Percentiles rank a stretch among this genome's conserved stretches.
Conservation (phyloP, 2,797 vertebrate genomes). For the Onychomys arenicola region DNA sequence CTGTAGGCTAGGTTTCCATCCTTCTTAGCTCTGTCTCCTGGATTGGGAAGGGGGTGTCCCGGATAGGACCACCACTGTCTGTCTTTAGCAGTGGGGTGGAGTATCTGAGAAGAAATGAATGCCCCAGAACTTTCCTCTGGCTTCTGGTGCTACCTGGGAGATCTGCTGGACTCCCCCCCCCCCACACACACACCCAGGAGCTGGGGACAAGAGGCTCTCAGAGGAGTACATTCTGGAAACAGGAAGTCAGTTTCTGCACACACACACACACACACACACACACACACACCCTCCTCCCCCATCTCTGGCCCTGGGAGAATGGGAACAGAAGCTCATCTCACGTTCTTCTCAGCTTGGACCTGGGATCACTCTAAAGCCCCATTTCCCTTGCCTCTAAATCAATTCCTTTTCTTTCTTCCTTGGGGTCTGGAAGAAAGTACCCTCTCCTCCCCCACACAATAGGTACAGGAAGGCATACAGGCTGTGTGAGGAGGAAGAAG, state of each 20-base stretch:
- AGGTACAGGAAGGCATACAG: not conserved
- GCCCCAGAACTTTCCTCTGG: not conserved
- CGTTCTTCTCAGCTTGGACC: not conserved
- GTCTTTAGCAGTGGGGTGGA: not conserved
- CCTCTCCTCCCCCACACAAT: not conserved
- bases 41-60: not conserved
- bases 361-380: not conserved
- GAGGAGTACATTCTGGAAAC: not conserved
- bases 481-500: too few relatives aligned
- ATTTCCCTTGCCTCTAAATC: not conserved
- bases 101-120: not conserved
- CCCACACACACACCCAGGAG: not conserved
- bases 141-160: not conserved
- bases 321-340: not conserved
- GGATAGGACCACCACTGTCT: not conserved
- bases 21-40: not conserved
- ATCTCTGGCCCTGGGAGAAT: not conserved
- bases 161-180: not conserved
- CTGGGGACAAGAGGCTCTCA: not conserved
- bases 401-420: constrained; percentile 16
- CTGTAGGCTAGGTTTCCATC: not conserved
- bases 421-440: not conserved
- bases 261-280: not conserved
- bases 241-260: not conserved
- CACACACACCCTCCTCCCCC: not conserved